Evolutionary conservation across 2,797 vertebrate species (phyloP), one percentile per base, ranked within the genome.

Genomic region (Argya squamiceps): DNA sequence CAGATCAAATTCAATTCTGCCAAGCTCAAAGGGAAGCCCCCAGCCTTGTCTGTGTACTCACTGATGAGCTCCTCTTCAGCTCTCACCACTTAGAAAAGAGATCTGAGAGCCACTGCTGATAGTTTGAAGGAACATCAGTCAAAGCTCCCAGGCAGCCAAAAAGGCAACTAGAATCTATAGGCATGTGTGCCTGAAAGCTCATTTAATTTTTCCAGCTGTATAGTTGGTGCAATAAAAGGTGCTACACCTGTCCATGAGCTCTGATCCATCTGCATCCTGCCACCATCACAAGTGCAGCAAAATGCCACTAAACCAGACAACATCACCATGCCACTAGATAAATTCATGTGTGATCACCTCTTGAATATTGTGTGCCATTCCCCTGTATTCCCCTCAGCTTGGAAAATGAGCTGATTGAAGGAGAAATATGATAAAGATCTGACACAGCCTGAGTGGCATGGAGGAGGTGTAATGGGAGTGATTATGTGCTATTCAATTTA

Each of bases 71-170:
- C 76, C 90, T 81, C 94, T 93, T 59, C 73, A 78, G 79, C 89
- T 88, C 68, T 84, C 81, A 65, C 65, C 73, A 41, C 91, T 92
- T 27, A 58, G 76, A 53, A 88, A 62, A 79, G 89, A 93, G 89
- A 95, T 95, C 87, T 96, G 92, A 95, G 76, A 86, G 53, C 79
- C 80, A 93, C 94, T 47, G 92, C 92, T 95, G 92, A 34, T 50
- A 75, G 93, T 65, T 90, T 84, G 95, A 96, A 92, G 88, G 74
- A 93, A 84, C 94, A 93, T 94, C 85, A 86, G 39, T 95, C 88
- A 90, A 81, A 94, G 76, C 92, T 95, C 69, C n/a, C 6, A 86
- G 95, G 77, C 88, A 88, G 88, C 53, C 88, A 88, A 47, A 89
- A 93, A 75, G 58, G 76, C 93, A 86, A 49, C 73, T 53, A 15